A percentile compares a stretch with the other conserved stretches of the same genome.
Evolutionary conservation across 2,797 vertebrate species (phyloP).

Genomic region (Ptychadena robeensis): DNA sequence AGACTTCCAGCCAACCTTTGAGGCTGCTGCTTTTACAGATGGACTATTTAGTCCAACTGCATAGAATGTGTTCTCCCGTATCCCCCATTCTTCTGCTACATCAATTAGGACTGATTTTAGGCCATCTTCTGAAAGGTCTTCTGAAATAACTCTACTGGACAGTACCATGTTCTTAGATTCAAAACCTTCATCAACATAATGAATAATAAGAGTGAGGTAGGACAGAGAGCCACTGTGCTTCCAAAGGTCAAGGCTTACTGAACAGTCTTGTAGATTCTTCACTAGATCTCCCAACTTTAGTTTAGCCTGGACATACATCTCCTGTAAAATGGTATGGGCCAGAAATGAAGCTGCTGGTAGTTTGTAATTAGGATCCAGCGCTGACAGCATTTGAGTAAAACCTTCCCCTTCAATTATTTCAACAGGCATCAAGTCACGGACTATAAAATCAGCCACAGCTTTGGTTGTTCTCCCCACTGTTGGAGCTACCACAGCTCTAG

Average conservation of each 20-base stretch:
- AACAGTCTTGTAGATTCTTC: slow-evolving; percentile 67
- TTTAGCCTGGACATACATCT: slow-evolving; percentile 70
- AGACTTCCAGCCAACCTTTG: slow-evolving; percentile 55
- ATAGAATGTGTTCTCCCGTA: slow-evolving; percentile 67
- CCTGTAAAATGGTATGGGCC: slow-evolving; percentile 70
- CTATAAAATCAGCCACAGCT: slow-evolving; percentile 72
- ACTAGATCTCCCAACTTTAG: slow-evolving; percentile 65
- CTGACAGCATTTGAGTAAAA: slow-evolving; percentile 73
- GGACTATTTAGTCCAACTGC: slow-evolving; percentile 39
- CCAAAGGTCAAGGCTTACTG: slow-evolving; percentile 72
- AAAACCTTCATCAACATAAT: slow-evolving; percentile 74
- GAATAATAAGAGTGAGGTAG: slow-evolving; percentile 75
- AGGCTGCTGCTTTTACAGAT: slow-evolving; percentile 16
- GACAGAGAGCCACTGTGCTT: slow-evolving; percentile 66
- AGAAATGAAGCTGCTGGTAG: slow-evolving; percentile 67
- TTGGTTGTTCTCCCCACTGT: slow-evolving; percentile 62
- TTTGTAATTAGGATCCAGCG: slow-evolving; percentile 71
- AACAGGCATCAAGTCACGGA: slow-evolving; percentile 70
- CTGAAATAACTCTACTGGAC: slow-evolving; percentile 55
- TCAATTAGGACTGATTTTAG: slow-evolving; percentile 62
- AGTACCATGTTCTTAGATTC: slow-evolving; percentile 70
- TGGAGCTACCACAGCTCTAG: slow-evolving; percentile 22
- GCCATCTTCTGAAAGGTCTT: slow-evolving; percentile 58
- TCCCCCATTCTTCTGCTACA: slow-evolving; percentile 74
- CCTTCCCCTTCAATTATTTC: slow-evolving; percentile 72